Evolutionary conservation across 2,888 invertebrate species (phyloP).

Genomic region (Hypselothyrea guttata): DNA sequence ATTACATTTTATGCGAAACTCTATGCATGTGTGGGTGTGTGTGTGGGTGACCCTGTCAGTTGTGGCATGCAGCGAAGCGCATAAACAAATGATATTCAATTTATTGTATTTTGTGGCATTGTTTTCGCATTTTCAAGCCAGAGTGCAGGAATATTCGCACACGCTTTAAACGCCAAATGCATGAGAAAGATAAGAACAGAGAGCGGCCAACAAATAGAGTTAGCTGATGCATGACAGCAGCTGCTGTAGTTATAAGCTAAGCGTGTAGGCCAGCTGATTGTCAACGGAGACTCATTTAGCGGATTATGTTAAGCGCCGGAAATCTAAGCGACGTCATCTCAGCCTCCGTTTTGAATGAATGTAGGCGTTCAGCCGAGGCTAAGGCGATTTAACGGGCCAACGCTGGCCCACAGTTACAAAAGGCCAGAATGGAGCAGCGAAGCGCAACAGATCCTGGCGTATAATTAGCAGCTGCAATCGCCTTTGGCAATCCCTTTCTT

Average conservation of each 20-base stretch:
- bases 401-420: slow-evolving; percentile 30
- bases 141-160: slow-evolving; percentile 35
- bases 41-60: slow-evolving; percentile 58
- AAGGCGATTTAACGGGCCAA: slow-evolving; percentile 61
- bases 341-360: neutral
- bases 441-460: slow-evolving; percentile 6
- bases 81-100: slow-evolving; percentile 77
- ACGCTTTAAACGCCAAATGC: slow-evolving; percentile 16
- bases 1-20: slow-evolving; percentile 62
- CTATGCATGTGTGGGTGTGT: slow-evolving; percentile 14
- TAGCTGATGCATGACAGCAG: no score
- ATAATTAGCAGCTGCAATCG: slow-evolving; percentile 56
- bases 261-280: slow-evolving; percentile 33
- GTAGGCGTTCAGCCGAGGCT: slow-evolving; percentile 23
- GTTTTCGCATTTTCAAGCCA: slow-evolving; percentile 32
- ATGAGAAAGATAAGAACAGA: neutral
- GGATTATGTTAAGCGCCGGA: slow-evolving; percentile 57
- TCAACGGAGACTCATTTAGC: slow-evolving; percentile 64
- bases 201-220: no score
- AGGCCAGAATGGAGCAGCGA: slow-evolving; percentile 29
- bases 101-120: slow-evolving; percentile 58
- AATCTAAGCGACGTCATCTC: slow-evolving; percentile 17
- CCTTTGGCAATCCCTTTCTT: slow-evolving; percentile 4
- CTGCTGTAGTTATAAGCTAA: slow-evolving; percentile 14
- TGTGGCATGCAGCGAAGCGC: slow-evolving; percentile 68